phyloP scores from a whole-genome alignment of 2,888 invertebrate species.

The Epinotia nisella region DNA sequence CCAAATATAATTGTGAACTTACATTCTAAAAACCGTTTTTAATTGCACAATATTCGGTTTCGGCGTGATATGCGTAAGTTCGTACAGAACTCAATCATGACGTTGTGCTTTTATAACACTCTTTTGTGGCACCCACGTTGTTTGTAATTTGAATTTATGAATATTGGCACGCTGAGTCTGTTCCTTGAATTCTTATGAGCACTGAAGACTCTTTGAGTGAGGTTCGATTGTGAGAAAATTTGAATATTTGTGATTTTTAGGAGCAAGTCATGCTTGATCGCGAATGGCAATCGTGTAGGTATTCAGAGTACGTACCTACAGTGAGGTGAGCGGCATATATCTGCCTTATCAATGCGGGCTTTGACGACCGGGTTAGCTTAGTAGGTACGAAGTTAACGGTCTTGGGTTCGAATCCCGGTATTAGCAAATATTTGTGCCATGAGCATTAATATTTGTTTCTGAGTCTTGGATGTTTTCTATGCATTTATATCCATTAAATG shows the following conservation, averaged over 20 bases:
- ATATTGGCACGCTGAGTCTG: slow-evolving; percentile 58
- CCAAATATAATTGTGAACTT: too few species aligned
- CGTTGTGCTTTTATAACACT: slow-evolving; percentile 60
- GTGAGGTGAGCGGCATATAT: not conserved
- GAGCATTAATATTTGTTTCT: too few species aligned
- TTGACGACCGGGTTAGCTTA: too few species aligned
- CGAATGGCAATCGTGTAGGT: slow-evolving; percentile 29
- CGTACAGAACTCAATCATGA: slow-evolving; percentile 6
- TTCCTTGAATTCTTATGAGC: slow-evolving; percentile 56
- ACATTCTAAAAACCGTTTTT: not conserved
- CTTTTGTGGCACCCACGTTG: slow-evolving; percentile 60
- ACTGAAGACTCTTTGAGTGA: slow-evolving; percentile 50
- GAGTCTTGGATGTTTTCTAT: too few species aligned
- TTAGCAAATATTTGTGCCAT: too few species aligned
- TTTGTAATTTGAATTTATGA: slow-evolving; percentile 60
- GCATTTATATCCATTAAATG: too few species aligned
- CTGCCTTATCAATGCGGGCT: too few species aligned
- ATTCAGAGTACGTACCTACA: slow-evolving; percentile 24
- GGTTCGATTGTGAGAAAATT: slow-evolving; percentile 52
- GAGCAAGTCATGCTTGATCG: slow-evolving; percentile 37
- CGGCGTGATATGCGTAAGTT: not conserved
- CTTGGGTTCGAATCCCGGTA: too few species aligned
- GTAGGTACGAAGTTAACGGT: too few species aligned
- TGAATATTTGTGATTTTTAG: slow-evolving; percentile 49
- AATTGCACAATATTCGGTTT: not conserved